Percentiles rank a stretch among this genome's conserved stretches.
These are phyloP conservation scores for Tetranychus truncatus DNA, from an alignment of 2,888 invertebrate genomes.

Conservation along the genomic window DNA sequence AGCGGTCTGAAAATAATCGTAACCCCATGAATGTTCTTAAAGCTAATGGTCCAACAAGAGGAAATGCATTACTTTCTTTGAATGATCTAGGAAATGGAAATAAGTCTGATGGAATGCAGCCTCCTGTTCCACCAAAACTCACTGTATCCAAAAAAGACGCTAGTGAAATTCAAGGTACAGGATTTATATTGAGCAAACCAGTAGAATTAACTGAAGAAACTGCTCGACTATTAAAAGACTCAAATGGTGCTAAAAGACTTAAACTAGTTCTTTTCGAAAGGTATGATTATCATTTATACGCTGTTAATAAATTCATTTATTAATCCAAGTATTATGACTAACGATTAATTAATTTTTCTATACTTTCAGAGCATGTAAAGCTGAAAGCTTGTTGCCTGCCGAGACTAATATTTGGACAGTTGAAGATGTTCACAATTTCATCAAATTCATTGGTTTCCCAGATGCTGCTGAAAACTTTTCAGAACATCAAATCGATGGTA, in stretches of 20 bases:
- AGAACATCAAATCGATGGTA: conserved; percentile 69
- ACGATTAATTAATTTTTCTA: no score
- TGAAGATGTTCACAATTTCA: conserved; percentile 54
- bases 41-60: not conserved
- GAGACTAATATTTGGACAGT: conserved; percentile 45
- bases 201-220: not conserved
- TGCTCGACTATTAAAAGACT: not conserved
- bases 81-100: not conserved
- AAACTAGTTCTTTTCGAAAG: conserved; percentile 1
- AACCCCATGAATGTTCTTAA: not conserved
- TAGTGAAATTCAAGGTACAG: not conserved
- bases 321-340: no score
- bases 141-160: not conserved
- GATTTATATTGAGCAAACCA: not conserved
- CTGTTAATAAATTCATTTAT: not conserved
- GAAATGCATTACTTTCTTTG: not conserved
- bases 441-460: conserved; percentile 16
- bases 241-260: conserved; percentile 2
- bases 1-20: not conserved
- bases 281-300: not conserved
- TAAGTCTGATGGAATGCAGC: not conserved
- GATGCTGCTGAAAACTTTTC: conserved; percentile 14
- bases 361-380: not conserved
- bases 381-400: not conserved
- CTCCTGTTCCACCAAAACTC: not conserved